Conservation (phyloP, 2,888 invertebrate genomes). For the Cantharis flavilabris region DNA sequence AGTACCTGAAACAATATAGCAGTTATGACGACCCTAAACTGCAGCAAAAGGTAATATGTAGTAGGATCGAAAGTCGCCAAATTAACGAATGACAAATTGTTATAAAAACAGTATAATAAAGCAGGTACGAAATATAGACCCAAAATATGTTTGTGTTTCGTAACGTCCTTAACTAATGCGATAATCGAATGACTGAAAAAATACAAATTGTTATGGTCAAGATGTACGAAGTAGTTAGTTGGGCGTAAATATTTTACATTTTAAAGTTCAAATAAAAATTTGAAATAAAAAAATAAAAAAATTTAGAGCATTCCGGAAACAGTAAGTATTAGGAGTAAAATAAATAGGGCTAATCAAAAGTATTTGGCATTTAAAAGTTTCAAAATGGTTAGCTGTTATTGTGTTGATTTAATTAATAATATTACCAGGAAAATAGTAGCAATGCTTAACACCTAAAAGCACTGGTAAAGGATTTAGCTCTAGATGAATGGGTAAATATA, state of each 20-base stretch:
- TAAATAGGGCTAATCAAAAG: background rate
- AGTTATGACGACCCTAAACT: slow-evolving; percentile 90
- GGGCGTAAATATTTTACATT: no score
- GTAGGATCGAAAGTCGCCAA: slow-evolving; percentile 92
- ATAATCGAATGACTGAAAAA: slow-evolving; percentile 65
- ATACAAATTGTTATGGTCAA: background rate
- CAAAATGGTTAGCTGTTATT: no score
- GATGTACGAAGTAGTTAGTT: background rate
- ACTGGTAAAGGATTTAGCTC: no score
- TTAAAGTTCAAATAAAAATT: no score
- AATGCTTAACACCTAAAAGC: no score
- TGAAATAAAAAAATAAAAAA: no score
- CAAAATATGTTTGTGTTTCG: slow-evolving; percentile 68
- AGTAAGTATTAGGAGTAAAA: no score
- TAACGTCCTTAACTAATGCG: slow-evolving; percentile 62
- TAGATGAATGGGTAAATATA: no score
- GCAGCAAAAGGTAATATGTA: slow-evolving; percentile 87
- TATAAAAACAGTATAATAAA: slow-evolving; percentile 89
- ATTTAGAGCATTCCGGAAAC: no score
- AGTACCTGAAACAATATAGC: slow-evolving; percentile 89
- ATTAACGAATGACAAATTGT: slow-evolving; percentile 91
- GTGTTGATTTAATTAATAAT: no score
- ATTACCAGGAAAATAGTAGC: no score
- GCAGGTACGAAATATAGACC: slow-evolving; percentile 88
- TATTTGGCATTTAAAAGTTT: background rate